Conservation (phyloP, 2,797 vertebrate species). For the Peromyscus attwateri region DNA sequence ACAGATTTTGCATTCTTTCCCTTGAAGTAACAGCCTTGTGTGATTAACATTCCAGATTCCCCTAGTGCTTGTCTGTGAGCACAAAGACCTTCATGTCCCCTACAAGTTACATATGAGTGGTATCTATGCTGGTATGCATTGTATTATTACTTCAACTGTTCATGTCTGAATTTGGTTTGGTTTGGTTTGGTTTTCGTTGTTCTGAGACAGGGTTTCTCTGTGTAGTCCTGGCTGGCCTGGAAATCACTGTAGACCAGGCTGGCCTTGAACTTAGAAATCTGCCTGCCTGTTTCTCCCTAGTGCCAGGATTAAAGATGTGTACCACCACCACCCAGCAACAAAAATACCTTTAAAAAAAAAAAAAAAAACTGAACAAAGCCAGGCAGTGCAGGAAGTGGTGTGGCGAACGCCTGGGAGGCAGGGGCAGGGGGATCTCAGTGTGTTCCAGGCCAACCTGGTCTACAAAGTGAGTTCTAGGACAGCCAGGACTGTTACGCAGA, state of each 20-base stretch:
- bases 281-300: background rate
- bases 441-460: background rate
- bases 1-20: background rate
- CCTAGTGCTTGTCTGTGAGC: background rate
- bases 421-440: background rate
- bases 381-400: background rate
- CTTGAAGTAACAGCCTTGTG: background rate
- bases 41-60: background rate
- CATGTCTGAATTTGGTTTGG: background rate
- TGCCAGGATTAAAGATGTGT: background rate
- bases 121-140: background rate
- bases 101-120: no score
- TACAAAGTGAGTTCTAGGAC: no score
- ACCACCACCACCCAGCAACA: background rate
- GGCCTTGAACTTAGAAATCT: background rate
- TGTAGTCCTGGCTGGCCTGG: background rate
- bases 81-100: background rate
- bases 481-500: no score
- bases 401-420: no score
- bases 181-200: background rate
- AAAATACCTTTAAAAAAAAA: background rate
- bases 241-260: background rate
- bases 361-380: background rate
- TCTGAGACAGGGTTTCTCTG: background rate
- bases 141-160: background rate